Evolutionary conservation across 2,113 vertebrate species (phyloP).

Genomic region (Carollia perspicillata): DNA sequence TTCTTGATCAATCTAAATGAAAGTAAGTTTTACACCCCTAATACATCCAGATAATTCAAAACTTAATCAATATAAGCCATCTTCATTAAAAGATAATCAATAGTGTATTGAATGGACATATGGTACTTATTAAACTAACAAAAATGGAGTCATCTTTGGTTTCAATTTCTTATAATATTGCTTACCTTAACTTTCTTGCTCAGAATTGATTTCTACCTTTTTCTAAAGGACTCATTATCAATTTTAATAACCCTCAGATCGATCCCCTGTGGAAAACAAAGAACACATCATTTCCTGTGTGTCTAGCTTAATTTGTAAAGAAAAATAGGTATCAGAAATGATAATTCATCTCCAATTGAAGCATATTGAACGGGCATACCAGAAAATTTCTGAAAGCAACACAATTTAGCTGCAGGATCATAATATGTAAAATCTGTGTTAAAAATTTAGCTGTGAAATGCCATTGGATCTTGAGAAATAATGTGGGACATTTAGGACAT

Average conservation of each 20-base stretch:
- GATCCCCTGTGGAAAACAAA: conserved; percentile 65
- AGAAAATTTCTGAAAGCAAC: conserved; percentile 41
- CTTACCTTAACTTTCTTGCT: conserved; percentile 52
- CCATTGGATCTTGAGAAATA: conserved; percentile 27
- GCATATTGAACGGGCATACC: conserved; percentile 45
- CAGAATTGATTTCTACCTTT: conserved; percentile 67
- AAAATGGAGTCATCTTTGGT: conserved; percentile 54
- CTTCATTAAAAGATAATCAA: conserved; percentile 63
- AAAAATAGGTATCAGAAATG: conserved; percentile 53
- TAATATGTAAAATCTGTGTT: conserved; percentile 40
- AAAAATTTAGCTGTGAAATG: conserved; percentile 39
- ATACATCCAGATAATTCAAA: conserved; percentile 33
- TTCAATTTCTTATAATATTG: conserved; percentile 56
- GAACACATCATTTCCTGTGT: conserved; percentile 55
- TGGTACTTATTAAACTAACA: conserved; percentile 63
- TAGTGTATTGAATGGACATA: conserved; percentile 54
- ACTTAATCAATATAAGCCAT: conserved; percentile 55
- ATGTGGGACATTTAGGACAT: neutral
- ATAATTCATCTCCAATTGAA: conserved; percentile 48
- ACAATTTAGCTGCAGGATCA: neutral
- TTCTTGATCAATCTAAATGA: conserved; percentile 55
- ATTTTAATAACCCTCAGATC: conserved; percentile 66
- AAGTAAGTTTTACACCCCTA: neutral
- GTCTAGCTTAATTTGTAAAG: conserved; percentile 58
- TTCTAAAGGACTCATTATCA: conserved; percentile 65